Evolutionary conservation across 2,797 vertebrate genomes (phyloP).

Genomic region (Protonibea diacanthus): DNA sequence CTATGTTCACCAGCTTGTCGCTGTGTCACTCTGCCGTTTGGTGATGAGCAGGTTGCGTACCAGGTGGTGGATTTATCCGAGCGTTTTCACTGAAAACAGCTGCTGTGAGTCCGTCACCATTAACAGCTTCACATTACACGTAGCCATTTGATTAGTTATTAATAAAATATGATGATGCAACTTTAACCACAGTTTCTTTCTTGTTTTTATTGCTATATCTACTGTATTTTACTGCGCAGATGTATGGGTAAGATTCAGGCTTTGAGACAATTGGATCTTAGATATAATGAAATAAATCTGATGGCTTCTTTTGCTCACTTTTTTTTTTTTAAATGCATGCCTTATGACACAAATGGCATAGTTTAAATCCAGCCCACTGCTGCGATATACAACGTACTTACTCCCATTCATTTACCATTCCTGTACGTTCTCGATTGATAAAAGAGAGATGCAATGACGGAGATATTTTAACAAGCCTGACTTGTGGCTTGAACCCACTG

Average conservation of each 20-base stretch:
- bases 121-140: too few species aligned
- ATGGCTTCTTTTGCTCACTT: background rate
- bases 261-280: background rate
- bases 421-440: slow-evolving; percentile 12
- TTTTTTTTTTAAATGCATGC: slow-evolving; percentile 8
- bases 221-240: background rate
- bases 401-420: slow-evolving; percentile 4
- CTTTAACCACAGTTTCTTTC: background rate
- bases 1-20: too few species aligned
- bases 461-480: slow-evolving; percentile 31
- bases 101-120: too few species aligned
- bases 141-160: background rate
- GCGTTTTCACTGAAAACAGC: too few species aligned
- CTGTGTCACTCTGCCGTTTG: too few species aligned
- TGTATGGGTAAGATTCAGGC: background rate
- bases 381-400: background rate
- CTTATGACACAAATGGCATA: background rate
- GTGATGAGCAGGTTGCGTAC: too few species aligned
- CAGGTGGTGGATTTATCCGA: too few species aligned
- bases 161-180: background rate
- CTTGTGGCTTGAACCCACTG: slow-evolving; percentile 31
- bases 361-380: slow-evolving; percentile 6
- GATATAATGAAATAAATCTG: background rate
- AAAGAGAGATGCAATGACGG: slow-evolving; percentile 23
- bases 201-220: background rate